Conservation (phyloP, 2,888 invertebrate genomes). For the Copidosoma aretas region DNA sequence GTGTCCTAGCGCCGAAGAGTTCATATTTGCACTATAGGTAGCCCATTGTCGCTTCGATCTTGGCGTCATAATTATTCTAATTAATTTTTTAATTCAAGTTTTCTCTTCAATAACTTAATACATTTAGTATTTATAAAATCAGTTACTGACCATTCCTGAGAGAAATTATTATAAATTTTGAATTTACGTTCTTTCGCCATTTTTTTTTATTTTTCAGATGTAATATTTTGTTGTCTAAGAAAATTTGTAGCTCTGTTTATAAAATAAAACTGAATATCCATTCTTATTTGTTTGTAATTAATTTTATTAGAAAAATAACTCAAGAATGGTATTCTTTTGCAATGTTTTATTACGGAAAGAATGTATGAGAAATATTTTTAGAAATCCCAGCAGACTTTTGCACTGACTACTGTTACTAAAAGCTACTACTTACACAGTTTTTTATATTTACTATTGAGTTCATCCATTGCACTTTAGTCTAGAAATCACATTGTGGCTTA, state of each 20-base stretch:
- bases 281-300: slow-evolving; percentile 5
- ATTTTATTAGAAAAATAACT: slow-evolving; percentile 42
- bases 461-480: slow-evolving; percentile 33
- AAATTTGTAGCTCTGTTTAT: too few relatives aligned
- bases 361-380: background rate
- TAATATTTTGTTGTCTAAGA: too few relatives aligned
- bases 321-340: slow-evolving; percentile 41
- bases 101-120: slow-evolving; percentile 5
- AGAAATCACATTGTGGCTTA: slow-evolving; percentile 19
- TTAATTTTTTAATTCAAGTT: slow-evolving; percentile 29
- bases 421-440: slow-evolving; percentile 15
- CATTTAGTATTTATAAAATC: slow-evolving; percentile 27
- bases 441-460: slow-evolving; percentile 38
- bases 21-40: slow-evolving; percentile 57
- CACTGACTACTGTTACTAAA: slow-evolving; percentile 9
- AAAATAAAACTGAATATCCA: slow-evolving; percentile 16
- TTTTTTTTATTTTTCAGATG: slow-evolving; percentile 1
- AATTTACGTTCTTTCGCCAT: background rate
- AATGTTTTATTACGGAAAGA: slow-evolving; percentile 1
- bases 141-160: slow-evolving; percentile 43
- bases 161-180: slow-evolving; percentile 43
- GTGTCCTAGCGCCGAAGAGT: slow-evolving; percentile 55
- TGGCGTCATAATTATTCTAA: slow-evolving; percentile 28
- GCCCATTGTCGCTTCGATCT: slow-evolving; percentile 42
- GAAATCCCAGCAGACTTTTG: slow-evolving; percentile 33